A percentile compares a stretch with the other conserved stretches of the same genome.
Conservation (phyloP, 2,888 invertebrate species). For the Agrotis clavis region DNA sequence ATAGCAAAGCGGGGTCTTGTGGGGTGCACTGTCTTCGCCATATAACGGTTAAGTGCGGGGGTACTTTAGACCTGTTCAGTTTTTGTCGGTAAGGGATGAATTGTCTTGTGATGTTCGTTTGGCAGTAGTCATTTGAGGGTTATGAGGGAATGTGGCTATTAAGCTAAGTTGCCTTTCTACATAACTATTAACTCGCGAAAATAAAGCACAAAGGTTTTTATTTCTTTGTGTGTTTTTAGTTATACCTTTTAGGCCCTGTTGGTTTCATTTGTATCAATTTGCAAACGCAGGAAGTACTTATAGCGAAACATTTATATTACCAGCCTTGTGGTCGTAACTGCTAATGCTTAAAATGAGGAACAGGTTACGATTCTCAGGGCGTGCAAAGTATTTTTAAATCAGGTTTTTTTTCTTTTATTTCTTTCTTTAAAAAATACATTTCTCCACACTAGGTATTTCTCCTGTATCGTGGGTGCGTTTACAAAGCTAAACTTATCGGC, state of each 20-base stretch:
- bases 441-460: no score
- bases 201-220: background rate
- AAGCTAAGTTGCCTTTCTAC: background rate
- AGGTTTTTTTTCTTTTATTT: no score
- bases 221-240: background rate
- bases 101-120: conserved; percentile 44
- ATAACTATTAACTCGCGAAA: background rate
- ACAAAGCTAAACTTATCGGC: no score
- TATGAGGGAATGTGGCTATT: conserved; percentile 9
- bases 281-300: no score
- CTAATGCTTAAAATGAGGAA: no score
- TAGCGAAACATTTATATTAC: no score
- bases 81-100: conserved; percentile 55
- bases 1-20: conserved; percentile 64
- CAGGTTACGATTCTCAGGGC: no score
- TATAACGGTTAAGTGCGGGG: conserved; percentile 61
- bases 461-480: no score
- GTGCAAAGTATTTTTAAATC: no score
- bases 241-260: no score
- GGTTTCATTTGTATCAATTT: background rate
- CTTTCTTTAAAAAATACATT: no score
- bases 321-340: no score
- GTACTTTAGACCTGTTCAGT: conserved; percentile 57
- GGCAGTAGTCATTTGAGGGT: conserved; percentile 24
- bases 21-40: conserved; percentile 60